Evolutionary conservation across 2,888 invertebrate species (phyloP).

Genomic region (Sphaerophoria taeniata): DNA sequence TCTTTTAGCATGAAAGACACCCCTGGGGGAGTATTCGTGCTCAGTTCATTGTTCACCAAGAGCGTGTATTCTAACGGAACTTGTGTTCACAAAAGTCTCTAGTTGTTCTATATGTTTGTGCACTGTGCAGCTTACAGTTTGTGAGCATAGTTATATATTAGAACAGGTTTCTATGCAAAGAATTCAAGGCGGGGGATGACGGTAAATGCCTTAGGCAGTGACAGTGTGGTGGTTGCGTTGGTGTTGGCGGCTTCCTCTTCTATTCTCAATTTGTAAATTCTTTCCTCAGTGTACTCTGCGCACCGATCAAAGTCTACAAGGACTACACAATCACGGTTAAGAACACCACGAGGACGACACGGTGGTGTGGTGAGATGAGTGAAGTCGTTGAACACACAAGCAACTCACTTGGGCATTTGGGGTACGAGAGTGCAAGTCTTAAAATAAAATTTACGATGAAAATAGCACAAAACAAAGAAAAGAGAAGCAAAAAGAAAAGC

Average conservation of each 20-base stretch:
- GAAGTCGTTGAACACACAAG: constrained; percentile 19
- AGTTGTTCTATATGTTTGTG: constrained; percentile 10
- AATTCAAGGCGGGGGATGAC: constrained; percentile 1
- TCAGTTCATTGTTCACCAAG: constrained; percentile 48
- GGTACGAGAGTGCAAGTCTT: constrained; percentile 15
- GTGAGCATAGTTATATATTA: constrained; percentile 51
- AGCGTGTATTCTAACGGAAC: constrained; percentile 39
- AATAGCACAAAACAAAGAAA: constrained; percentile 33
- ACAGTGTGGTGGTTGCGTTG: background rate
- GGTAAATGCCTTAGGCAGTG: constrained; percentile 20
- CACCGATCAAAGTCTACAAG: constrained; percentile 20
- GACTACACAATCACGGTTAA: background rate
- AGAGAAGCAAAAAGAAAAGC: constrained; percentile 13
- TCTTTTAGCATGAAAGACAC: constrained; percentile 56
- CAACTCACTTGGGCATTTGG: constrained; percentile 43
- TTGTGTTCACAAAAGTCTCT: constrained; percentile 21
- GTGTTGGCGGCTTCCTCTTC: constrained; percentile 31
- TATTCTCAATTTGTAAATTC: constrained; percentile 22
- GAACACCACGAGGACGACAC: background rate
- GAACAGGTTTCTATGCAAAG: background rate
- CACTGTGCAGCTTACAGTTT: constrained; percentile 48
- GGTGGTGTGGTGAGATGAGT: background rate
- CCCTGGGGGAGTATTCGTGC: constrained; percentile 58
- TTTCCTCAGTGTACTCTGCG: constrained; percentile 23
- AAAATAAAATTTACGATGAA: constrained; percentile 57